phyloP scores from a whole-genome alignment of 2,888 invertebrate genomes.

The Phyllotreta striolata region DNA sequence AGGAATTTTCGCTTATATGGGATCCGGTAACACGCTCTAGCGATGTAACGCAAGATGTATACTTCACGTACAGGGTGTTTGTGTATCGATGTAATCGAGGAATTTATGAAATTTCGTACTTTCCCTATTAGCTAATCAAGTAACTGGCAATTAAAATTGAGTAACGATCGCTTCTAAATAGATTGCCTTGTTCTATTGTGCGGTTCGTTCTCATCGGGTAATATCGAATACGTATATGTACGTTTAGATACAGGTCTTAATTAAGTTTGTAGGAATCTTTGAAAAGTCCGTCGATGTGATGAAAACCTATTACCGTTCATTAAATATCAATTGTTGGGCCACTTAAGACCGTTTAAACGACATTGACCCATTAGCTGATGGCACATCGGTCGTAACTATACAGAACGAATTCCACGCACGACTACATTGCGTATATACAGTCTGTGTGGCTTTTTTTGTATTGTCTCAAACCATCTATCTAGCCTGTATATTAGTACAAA shows the following conservation, averaged over 20 bases:
- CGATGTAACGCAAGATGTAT: too few relatives aligned
- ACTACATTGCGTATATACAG: constrained; percentile 3
- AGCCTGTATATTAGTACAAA: too few relatives aligned
- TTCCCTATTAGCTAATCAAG: too few relatives aligned
- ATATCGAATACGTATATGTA: too few relatives aligned
- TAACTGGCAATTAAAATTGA: too few relatives aligned
- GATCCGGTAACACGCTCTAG: not conserved
- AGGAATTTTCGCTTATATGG: constrained; percentile 12
- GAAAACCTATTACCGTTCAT: constrained; percentile 25
- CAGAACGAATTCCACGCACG: constrained; percentile 11
- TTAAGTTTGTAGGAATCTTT: constrained; percentile 8
- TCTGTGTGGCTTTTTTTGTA: not conserved
- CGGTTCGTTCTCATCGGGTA: too few relatives aligned
- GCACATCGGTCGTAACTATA: not conserved
- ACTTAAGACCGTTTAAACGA: constrained; percentile 21
- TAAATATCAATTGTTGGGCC: constrained; percentile 25
- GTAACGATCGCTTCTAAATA: too few relatives aligned
- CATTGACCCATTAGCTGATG: constrained; percentile 24
- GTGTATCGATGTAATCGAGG: not conserved
- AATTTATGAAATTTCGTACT: too few relatives aligned
- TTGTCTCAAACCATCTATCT: constrained; percentile 10
- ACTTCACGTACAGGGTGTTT: not conserved
- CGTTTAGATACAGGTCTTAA: not conserved
- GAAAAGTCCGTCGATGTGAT: constrained; percentile 5
- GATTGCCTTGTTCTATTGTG: too few relatives aligned